Evolutionary conservation across 2,113 vertebrate genomes (phyloP).

Genomic region (Hypomesus transpacificus): DNA sequence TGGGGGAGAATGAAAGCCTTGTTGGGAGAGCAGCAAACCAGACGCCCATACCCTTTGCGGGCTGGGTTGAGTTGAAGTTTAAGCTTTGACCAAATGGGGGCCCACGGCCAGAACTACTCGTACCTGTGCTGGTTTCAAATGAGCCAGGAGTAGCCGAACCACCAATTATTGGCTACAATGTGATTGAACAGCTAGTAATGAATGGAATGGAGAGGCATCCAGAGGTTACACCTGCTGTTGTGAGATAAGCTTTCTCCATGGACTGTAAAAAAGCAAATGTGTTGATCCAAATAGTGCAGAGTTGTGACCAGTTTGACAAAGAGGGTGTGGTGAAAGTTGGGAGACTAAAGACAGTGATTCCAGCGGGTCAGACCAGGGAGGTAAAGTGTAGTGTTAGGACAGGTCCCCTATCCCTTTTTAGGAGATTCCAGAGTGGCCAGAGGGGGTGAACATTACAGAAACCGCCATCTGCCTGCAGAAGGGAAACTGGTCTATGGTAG

Average conservation of each 20-base stretch:
- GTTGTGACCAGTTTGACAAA: background rate
- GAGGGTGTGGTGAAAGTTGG: background rate
- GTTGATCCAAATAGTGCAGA: constrained; percentile 14
- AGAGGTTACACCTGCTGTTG: background rate
- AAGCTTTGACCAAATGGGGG: background rate
- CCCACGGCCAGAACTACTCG: constrained; percentile 1
- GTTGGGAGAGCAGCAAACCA: constrained; percentile 19
- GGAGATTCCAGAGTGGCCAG: background rate
- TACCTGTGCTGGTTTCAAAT: constrained; percentile 21
- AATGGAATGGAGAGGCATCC: background rate
- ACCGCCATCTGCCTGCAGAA: background rate
- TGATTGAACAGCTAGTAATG: constrained; percentile 25
- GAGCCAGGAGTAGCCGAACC: constrained; percentile 20
- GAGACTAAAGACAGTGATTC: background rate
- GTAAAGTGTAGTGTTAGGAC: constrained; percentile 18
- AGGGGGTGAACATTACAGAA: constrained; percentile 4
- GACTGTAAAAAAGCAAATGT: constrained; percentile 33
- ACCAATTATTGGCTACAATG: constrained; percentile 35
- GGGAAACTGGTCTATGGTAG: constrained; percentile 5
- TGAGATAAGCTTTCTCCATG: constrained; percentile 30
- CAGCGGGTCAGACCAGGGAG: constrained; percentile 16
- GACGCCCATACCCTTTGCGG: background rate
- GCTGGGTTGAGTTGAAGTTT: constrained; percentile 23
- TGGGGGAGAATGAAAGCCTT: background rate
- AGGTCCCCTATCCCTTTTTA: constrained; percentile 5